Conservation (phyloP, 2,888 invertebrate species). For the Plagodis pulveraria region DNA sequence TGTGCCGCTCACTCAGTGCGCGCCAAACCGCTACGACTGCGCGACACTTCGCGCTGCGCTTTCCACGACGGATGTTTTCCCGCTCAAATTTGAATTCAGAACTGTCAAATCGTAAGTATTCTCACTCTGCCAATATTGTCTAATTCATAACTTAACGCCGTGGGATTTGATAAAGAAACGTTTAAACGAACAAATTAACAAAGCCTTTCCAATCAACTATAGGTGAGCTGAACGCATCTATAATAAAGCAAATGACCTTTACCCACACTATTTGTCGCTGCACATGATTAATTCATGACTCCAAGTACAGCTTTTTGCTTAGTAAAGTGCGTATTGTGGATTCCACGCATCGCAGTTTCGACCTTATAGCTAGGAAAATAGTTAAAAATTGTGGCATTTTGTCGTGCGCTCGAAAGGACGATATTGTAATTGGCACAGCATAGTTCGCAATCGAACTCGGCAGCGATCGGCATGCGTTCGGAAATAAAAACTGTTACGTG, state of each 20-base stretch:
- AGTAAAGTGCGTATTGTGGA: constrained; percentile 64
- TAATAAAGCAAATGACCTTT: constrained; percentile 79
- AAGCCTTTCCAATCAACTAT: constrained; percentile 60
- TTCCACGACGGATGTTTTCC: constrained; percentile 54
- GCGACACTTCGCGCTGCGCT: constrained; percentile 53
- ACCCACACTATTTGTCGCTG: constrained; percentile 74
- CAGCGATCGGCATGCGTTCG: constrained; percentile 69
- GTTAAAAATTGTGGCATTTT: constrained; percentile 44
- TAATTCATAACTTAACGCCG: constrained; percentile 21
- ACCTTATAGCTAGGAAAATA: constrained; percentile 43
- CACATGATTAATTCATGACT: constrained; percentile 78
- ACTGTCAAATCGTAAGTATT: constrained; percentile 30
- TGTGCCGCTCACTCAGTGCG: constrained; percentile 51
- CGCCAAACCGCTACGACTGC: constrained; percentile 52
- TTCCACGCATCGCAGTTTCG: constrained; percentile 42
- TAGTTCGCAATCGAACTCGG: constrained; percentile 59
- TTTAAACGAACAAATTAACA: constrained; percentile 21
- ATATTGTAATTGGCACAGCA: constrained; percentile 68
- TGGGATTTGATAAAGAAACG: too few species aligned
- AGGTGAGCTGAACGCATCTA: constrained; percentile 65
- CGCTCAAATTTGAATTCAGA: constrained; percentile 41
- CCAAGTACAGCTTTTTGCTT: constrained; percentile 64
- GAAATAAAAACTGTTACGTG: constrained; percentile 71
- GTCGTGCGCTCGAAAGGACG: constrained; percentile 58
- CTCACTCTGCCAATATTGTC: constrained; percentile 18